A percentile compares a stretch with the other conserved stretches of the same genome.
phyloP scores from a whole-genome alignment of 35 echinoderm and acorn worm species.

The Holothuria glaberrima region DNA sequence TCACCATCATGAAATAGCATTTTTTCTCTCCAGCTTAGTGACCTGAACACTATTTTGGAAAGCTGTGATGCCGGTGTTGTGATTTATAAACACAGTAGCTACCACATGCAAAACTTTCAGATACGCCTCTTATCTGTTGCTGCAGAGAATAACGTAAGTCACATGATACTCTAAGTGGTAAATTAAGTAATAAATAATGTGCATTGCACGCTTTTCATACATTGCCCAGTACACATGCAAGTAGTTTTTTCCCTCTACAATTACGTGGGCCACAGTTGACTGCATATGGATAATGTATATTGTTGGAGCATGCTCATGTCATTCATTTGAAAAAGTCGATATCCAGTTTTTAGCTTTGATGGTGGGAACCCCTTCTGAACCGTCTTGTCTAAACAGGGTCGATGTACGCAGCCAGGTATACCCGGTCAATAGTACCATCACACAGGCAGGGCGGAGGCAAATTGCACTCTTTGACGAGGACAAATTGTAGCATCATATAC shows the following conservation, averaged over 20 bases:
- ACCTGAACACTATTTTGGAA: background rate
- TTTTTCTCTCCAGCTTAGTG: conserved; percentile 12
- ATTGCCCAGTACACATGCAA: background rate
- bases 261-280: background rate
- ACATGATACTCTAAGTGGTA: background rate
- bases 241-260: background rate
- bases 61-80: conserved; percentile 1
- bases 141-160: background rate
- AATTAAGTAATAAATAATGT: conserved; percentile 7
- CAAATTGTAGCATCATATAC: background rate
- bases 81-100: conserved; percentile 4
- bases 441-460: background rate
- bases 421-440: conserved; percentile 1
- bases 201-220: conserved; percentile 1
- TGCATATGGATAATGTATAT: conserved; percentile 2
- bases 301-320: conserved; percentile 7
- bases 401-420: background rate
- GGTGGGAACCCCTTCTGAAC: background rate
- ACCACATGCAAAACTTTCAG: conserved; percentile 6
- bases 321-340: conserved; percentile 14
- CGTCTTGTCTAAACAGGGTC: background rate
- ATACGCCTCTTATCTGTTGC: conserved; percentile 6
- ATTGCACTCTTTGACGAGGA: conserved; percentile 1
- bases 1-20: background rate
- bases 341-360: background rate